phyloP scores from a whole-genome alignment of 2,797 vertebrate genomes.

The Heteromormyrus szaboi region DNA sequence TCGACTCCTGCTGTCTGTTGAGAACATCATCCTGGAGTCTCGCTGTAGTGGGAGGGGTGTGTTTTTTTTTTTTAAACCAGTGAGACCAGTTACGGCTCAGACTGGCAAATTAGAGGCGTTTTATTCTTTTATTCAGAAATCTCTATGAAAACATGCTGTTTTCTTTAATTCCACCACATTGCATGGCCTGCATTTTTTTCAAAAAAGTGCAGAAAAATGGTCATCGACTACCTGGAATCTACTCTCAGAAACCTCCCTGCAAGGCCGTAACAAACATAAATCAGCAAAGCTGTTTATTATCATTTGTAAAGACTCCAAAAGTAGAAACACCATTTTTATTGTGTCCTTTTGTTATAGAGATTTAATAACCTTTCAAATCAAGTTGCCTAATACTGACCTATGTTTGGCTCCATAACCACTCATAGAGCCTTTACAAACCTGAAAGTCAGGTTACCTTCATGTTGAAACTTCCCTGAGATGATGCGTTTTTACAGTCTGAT shows the following conservation, averaged over 20 bases:
- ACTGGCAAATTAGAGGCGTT: background rate
- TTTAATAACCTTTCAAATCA: background rate
- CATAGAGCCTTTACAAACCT: background rate
- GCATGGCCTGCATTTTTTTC: background rate
- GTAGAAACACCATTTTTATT: background rate
- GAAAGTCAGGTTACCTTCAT: background rate
- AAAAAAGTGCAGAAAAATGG: background rate
- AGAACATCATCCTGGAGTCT: background rate
- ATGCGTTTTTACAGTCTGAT: background rate
- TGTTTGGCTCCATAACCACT: background rate
- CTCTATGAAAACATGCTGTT: background rate
- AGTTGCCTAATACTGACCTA: background rate
- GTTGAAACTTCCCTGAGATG: background rate
- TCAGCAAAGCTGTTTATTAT: background rate
- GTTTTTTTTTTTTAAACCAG: background rate
- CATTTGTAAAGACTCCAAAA: background rate
- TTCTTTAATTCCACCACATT: background rate
- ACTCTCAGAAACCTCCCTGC: background rate
- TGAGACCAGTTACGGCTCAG: background rate
- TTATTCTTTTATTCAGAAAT: background rate
- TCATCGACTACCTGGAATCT: background rate
- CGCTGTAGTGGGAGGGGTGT: background rate
- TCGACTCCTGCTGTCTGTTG: background rate
- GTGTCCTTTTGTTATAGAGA: background rate
- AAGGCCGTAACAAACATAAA: background rate